A percentile compares a stretch with the other conserved stretches of the same genome.
Evolutionary conservation across 2,113 vertebrate genomes (phyloP).

Genomic region (Crotalus viridis): DNA sequence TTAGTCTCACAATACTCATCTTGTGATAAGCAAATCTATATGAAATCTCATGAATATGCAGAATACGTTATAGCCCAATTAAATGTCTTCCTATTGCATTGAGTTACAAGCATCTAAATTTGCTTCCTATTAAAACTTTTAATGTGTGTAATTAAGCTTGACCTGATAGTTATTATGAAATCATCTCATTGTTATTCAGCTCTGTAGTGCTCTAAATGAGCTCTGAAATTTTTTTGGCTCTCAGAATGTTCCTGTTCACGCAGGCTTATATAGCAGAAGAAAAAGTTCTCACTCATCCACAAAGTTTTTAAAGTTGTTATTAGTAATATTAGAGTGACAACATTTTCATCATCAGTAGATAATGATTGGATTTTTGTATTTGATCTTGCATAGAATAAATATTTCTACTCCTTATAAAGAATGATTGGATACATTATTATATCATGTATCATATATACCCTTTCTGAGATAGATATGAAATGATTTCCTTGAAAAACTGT

Average conservation of each 20-base stretch:
- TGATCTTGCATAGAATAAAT: not conserved
- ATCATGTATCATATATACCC: not conserved
- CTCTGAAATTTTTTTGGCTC: not conserved
- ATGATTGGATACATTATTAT: not conserved
- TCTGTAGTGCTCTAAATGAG: not conserved
- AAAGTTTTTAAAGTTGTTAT: not conserved
- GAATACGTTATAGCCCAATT: not conserved
- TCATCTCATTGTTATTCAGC: slow-evolving; percentile 13
- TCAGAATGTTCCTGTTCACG: not conserved
- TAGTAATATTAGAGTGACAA: not conserved
- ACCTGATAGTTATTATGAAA: not conserved
- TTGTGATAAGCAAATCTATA: not conserved
- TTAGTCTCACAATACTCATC: not conserved
- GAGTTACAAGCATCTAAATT: not conserved
- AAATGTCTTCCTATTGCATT: not conserved
- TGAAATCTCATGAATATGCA: not conserved
- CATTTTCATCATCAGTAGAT: not conserved
- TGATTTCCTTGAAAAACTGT: not conserved
- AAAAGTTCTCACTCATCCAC: not conserved
- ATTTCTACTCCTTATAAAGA: not conserved
- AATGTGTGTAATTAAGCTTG: not conserved
- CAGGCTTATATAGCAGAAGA: not conserved
- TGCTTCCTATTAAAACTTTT: not conserved
- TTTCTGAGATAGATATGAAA: not conserved
- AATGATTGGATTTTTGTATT: not conserved